Base-by-base conservation (phyloP, 2,113 vertebrate genomes). In the Dolichotis patagonum region DNA sequence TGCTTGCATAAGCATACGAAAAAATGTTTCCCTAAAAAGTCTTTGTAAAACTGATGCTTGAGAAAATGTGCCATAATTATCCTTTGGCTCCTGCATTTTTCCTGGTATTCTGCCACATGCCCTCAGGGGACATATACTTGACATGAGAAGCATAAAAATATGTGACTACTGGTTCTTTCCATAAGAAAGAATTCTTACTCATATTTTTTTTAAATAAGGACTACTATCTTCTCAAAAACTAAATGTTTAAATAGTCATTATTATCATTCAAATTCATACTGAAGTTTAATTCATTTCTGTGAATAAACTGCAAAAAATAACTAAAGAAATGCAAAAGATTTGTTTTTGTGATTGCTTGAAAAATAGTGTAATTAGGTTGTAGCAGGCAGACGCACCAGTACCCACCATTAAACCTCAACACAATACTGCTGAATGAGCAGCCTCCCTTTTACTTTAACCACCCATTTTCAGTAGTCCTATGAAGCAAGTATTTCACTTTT, bases 121-220 rank as follows among this genome's bases (percentile, higher is more conserved):
- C 30, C 91, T 85, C 85, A 92, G 85, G 83, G 67, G 43, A 77
- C 80, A 69, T 58, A 49, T 58, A 91, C 75, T 95, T 95, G 86
- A 96, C 91, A 94, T 63, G 63, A 88, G 88, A 96, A 91, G 38
- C 43, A 91, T 73, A n/a, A 93, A 95, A 91, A 93, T 88, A 95
- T 77, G 83, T 91, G 67, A 89, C 84, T 91, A 91, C 11, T 88
- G 81, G 38, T 85, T 95, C 80, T 88, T 98, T 93, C 49, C 80
- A 84, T 69, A 73, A 56, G 67, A 95, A 91, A 85, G 32, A 92
- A 94, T 54, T 91, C 62, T 83, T 75, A 84, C 90, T 86, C 35
- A 67, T 19, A 54, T 11, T 32, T 30, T 75, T 80, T 80, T 22
- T 73, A 95, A 95, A 90, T 91, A 81, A 81, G 80, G 43, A 86